A percentile compares a stretch with the other conserved stretches of the same genome.
phyloP scores from a whole-genome alignment of 2,113 vertebrate species.

The Recurvirostra avosetta region DNA sequence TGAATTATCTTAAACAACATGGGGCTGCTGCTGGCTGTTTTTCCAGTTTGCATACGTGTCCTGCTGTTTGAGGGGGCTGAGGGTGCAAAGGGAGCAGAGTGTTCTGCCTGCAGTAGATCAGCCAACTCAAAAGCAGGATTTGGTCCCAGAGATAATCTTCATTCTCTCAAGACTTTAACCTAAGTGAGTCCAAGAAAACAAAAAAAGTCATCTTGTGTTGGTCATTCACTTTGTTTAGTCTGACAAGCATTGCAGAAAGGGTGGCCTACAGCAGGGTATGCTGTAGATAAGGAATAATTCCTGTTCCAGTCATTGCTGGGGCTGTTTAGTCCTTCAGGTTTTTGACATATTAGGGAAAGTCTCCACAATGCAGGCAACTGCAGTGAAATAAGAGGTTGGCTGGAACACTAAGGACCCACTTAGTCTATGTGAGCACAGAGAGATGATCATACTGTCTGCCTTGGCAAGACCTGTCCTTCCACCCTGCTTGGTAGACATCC shows the following conservation, averaged over 20 bases:
- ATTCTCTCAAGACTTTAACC: not conserved
- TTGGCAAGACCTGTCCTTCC: not conserved
- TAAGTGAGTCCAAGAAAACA: not conserved
- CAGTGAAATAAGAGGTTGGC: not conserved
- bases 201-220: not conserved
- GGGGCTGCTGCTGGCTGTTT: not conserved
- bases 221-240: not conserved
- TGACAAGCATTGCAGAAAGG: not conserved
- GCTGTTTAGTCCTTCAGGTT: not conserved
- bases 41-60: rapidly evolving
- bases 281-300: not conserved
- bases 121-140: not conserved
- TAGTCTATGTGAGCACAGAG: not conserved
- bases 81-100: not conserved
- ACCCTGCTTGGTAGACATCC: rapidly evolving
- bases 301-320: not conserved
- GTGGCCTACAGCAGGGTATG: not conserved
- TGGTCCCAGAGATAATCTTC: not conserved
- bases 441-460: not conserved
- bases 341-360: not conserved
- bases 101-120: not conserved
- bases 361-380: not conserved
- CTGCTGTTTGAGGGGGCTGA: not conserved
- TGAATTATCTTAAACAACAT: not conserved
- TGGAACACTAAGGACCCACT: not conserved